phyloP scores from a whole-genome alignment of 2,797 vertebrate species.

The Philypnodon macrostomus region DNA sequence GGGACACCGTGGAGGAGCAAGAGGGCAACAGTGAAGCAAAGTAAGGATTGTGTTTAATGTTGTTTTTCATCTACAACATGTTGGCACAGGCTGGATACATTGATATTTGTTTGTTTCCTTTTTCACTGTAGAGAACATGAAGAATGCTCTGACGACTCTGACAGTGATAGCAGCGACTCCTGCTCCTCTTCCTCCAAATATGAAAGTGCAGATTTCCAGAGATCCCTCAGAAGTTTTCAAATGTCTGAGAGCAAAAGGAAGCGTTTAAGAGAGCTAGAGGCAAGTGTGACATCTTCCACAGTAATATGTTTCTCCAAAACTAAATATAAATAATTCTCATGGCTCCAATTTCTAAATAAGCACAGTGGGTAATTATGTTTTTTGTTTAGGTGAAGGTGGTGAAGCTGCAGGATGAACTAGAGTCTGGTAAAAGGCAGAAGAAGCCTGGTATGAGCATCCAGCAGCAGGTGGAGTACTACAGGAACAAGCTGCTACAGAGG shows the following conservation, averaged over 20 bases:
- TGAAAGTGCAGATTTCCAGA: slow-evolving; percentile 75
- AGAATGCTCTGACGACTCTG: slow-evolving; percentile 61
- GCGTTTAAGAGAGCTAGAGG: slow-evolving; percentile 79
- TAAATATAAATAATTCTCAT: no score
- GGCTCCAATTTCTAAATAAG: not conserved
- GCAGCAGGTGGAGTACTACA: slow-evolving; percentile 79
- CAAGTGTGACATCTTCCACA: slow-evolving; percentile 22
- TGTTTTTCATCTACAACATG: not conserved
- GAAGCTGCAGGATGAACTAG: slow-evolving; percentile 82
- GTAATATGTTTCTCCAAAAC: not conserved
- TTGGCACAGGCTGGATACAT: not conserved
- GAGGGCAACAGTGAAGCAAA: slow-evolving; percentile 52
- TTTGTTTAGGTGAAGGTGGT: slow-evolving; percentile 77
- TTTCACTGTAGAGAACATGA: slow-evolving; percentile 47
- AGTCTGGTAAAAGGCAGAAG: slow-evolving; percentile 73
- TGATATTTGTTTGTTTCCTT: not conserved
- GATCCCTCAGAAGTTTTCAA: slow-evolving; percentile 73
- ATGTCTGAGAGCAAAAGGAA: slow-evolving; percentile 81
- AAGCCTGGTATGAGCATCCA: slow-evolving; percentile 77
- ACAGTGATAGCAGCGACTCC: slow-evolving; percentile 71
- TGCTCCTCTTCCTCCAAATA: slow-evolving; percentile 68
- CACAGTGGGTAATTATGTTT: not conserved
- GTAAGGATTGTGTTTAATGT: slow-evolving; percentile 49
- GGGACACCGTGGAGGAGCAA: slow-evolving; percentile 59
- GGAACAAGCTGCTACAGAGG: slow-evolving; percentile 81